Conservation (phyloP, 2,797 vertebrate genomes). For the Arnoldichthys spilopterus region DNA sequence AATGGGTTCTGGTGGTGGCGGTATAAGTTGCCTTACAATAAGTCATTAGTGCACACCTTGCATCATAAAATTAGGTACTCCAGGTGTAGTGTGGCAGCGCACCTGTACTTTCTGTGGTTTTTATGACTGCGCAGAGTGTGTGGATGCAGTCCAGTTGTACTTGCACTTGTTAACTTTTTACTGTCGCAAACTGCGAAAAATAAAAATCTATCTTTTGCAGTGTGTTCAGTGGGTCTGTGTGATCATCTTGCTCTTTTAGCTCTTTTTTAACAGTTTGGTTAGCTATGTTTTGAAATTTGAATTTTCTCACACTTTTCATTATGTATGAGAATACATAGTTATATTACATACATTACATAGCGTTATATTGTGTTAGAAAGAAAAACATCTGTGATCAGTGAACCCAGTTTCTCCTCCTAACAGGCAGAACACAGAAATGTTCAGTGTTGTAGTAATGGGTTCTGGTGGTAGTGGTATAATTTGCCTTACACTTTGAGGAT, state of each 20-base stretch:
- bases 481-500: conserved; percentile 66
- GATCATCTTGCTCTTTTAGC: background rate
- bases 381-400: conserved; percentile 44
- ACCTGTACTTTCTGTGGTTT: conserved; percentile 63
- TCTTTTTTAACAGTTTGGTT: too few relatives aligned
- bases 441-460: conserved; percentile 51
- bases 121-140: conserved; percentile 34
- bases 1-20: conserved; percentile 48
- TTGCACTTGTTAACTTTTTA: conserved; percentile 66
- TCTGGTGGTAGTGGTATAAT: conserved; percentile 51
- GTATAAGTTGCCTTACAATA: conserved; percentile 62
- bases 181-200: conserved; percentile 59
- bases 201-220: conserved; percentile 69
- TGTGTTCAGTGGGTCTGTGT: conserved; percentile 51
- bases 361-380: conserved; percentile 51
- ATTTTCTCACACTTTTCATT: too few relatives aligned
- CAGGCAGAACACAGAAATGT: conserved; percentile 30
- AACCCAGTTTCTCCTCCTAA: conserved; percentile 27
- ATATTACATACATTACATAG: too few relatives aligned
- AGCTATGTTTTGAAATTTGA: too few relatives aligned
- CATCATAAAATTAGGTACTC: conserved; percentile 55
- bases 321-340: too few relatives aligned
- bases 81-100: conserved; percentile 59
- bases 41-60: conserved; percentile 54
- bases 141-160: conserved; percentile 50